Conservation (phyloP, 2,888 invertebrate species). For the Maniola hyperantus region DNA sequence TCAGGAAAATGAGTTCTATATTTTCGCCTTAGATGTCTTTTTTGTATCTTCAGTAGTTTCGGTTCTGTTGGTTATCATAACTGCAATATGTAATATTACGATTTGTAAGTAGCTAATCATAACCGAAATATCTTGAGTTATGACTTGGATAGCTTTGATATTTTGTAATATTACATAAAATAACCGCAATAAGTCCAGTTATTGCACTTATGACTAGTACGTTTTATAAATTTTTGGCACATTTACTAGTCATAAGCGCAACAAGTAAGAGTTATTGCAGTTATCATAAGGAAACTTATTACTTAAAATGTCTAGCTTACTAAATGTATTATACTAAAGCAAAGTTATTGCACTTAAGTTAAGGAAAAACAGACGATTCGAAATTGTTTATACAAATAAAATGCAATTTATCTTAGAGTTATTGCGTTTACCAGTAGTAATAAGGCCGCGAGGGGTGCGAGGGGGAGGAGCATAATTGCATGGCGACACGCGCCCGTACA, state of each 20-base stretch:
- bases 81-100: slow-evolving; percentile 5
- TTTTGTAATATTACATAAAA: slow-evolving; percentile 9
- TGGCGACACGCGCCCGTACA: not conserved
- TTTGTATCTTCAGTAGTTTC: slow-evolving; percentile 22
- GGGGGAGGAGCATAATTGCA: slow-evolving; percentile 1
- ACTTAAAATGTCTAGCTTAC: slow-evolving; percentile 1
- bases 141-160: not conserved
- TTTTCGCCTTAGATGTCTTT: slow-evolving; percentile 18
- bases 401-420: slow-evolving; percentile 1
- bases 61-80: slow-evolving; percentile 20
- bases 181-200: slow-evolving; percentile 4
- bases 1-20: slow-evolving; percentile 6
- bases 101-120: slow-evolving; percentile 11
- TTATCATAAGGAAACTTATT: not conserved
- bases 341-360: not conserved
- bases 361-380: not conserved
- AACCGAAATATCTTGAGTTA: slow-evolving; percentile 15
- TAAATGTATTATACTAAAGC: not conserved
- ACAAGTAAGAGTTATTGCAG: slow-evolving; percentile 3
- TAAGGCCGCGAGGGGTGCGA: slow-evolving; percentile 4
- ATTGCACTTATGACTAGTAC: not conserved
- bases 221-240: not conserved
- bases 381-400: slow-evolving; percentile 1
- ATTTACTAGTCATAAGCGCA: not conserved
- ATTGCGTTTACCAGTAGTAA: slow-evolving; percentile 1